These are phyloP conservation scores for Syrmaticus mikado DNA, from an alignment of 2,113 vertebrate genomes.

Conservation along the genomic window DNA sequence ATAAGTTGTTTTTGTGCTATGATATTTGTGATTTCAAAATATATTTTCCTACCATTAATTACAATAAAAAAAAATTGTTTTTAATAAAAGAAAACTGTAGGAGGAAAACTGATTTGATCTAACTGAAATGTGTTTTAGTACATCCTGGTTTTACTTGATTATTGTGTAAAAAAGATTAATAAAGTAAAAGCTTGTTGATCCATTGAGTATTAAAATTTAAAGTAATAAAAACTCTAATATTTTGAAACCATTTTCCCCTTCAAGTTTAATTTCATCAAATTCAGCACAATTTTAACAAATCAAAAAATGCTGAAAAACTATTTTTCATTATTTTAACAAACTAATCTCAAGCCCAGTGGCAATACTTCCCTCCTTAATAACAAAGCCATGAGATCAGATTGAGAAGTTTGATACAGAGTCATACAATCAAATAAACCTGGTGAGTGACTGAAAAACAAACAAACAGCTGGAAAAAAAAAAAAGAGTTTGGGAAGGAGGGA, in stretches of 20 bases:
- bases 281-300: neutral
- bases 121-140: neutral
- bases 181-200: neutral
- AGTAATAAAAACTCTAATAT: neutral
- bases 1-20: neutral
- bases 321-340: neutral
- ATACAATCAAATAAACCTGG: neutral
- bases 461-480: no score
- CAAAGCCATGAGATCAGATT: neutral
- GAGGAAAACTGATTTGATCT: neutral
- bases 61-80: neutral
- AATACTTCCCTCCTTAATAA: neutral
- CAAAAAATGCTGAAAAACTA: neutral
- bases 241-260: neutral
- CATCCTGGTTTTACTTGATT: neutral
- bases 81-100: neutral
- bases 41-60: neutral
- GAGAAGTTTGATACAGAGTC: neutral
- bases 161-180: neutral
- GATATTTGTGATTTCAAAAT: neutral
- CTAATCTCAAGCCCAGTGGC: neutral
- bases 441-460: neutral
- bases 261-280: neutral
- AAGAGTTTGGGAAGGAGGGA: neutral
- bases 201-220: neutral